These are phyloP conservation scores for silkworm (Bombyx mori) DNA, from an alignment of 1,140 invertebrate genomes.

Conservation along the genomic window ASM3026992v2 NC_085125.1:9590001-9590500, in stretches of 20 bases:
- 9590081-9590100: constrained; percentile 27
- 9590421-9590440: no score
- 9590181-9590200: constrained; percentile 50
- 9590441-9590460: no score
- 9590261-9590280: no score
- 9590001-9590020: constrained; percentile 35
- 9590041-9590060: constrained; percentile 60
- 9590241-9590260: not conserved
- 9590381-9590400: no score
- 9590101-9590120: constrained; percentile 44
- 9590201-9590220: constrained; percentile 32
- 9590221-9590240: constrained; percentile 30
- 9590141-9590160: constrained; percentile 17
- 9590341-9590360: no score
- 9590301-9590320: no score
- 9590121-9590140: constrained; percentile 19
- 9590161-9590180: constrained; percentile 27
- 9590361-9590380: no score
- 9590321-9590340: no score
- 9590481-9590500: no score
- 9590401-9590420: no score
- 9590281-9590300: no score
- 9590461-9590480: no score
- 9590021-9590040: constrained; percentile 43
- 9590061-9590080: constrained; percentile 43